Evolutionary conservation across 2,888 invertebrate genomes (phyloP).

Genomic region (Oligia latruncula): DNA sequence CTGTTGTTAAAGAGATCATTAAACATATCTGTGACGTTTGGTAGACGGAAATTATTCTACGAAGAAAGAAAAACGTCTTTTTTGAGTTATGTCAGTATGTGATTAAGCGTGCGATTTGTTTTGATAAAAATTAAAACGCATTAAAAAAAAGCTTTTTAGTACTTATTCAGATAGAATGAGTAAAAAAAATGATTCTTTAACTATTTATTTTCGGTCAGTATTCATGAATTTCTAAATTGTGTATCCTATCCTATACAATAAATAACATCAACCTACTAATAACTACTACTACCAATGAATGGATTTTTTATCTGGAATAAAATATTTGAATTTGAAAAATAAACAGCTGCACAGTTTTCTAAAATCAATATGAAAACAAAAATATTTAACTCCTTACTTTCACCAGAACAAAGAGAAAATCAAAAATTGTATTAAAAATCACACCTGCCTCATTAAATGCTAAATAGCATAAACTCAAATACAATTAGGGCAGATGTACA

Average conservation of each 20-base stretch:
- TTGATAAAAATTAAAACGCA: neutral
- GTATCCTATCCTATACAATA: neutral
- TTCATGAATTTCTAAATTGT: neutral
- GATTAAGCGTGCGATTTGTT: neutral
- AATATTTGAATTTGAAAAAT: too few species aligned
- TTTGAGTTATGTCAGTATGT: too few species aligned
- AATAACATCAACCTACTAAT: neutral
- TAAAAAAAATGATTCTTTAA: neutral
- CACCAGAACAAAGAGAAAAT: slow-evolving; percentile 38
- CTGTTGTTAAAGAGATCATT: neutral
- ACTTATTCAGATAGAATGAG: too few species aligned
- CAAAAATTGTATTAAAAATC: slow-evolving; percentile 42
- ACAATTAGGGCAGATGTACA: slow-evolving; percentile 63
- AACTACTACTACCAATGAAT: too few species aligned
- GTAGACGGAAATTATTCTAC: neutral
- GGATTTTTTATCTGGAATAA: too few species aligned
- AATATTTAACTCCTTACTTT: neutral
- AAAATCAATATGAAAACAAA: neutral
- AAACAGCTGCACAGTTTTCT: neutral
- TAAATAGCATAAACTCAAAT: slow-evolving; percentile 49
- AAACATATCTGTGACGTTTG: neutral
- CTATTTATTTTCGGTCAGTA: neutral
- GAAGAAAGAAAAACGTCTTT: neutral
- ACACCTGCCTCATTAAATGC: slow-evolving; percentile 64
- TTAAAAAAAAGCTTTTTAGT: neutral